Evolutionary conservation across 2,888 invertebrate genomes (phyloP).

Genomic region (Rhyacophila evoluta): DNA sequence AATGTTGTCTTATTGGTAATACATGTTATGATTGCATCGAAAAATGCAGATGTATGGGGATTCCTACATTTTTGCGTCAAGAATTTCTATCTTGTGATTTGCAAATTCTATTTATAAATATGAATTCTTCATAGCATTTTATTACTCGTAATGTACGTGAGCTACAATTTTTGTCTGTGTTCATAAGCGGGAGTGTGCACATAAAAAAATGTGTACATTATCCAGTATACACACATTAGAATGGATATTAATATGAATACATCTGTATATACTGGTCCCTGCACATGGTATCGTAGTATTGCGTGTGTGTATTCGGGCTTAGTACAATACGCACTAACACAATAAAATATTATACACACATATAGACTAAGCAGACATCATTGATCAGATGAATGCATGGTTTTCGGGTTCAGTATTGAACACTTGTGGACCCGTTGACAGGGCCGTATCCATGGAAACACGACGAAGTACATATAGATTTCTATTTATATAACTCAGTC

Average conservation of each 20-base stretch:
- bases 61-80: too few relatives aligned
- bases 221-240: not conserved
- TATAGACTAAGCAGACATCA: not conserved
- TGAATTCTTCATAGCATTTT: too few relatives aligned
- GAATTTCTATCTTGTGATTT: too few relatives aligned
- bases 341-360: conserved; percentile 13
- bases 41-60: too few relatives aligned
- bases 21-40: too few relatives aligned
- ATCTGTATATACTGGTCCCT: not conserved
- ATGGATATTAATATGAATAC: not conserved
- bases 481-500: too few relatives aligned
- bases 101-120: too few relatives aligned
- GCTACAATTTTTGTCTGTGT: not conserved
- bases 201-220: not conserved
- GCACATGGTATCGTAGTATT: not conserved
- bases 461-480: too few relatives aligned
- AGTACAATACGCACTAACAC: not conserved
- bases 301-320: not conserved
- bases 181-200: not conserved
- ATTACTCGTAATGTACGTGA: conserved; percentile 2
- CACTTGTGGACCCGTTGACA: conserved; percentile 5
- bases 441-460: not conserved
- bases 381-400: conserved; percentile 22
- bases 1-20: too few relatives aligned
- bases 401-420: conserved; percentile 19